Base-by-base conservation (phyloP, 2,888 invertebrate species). In the Lycia hirtaria region DNA sequence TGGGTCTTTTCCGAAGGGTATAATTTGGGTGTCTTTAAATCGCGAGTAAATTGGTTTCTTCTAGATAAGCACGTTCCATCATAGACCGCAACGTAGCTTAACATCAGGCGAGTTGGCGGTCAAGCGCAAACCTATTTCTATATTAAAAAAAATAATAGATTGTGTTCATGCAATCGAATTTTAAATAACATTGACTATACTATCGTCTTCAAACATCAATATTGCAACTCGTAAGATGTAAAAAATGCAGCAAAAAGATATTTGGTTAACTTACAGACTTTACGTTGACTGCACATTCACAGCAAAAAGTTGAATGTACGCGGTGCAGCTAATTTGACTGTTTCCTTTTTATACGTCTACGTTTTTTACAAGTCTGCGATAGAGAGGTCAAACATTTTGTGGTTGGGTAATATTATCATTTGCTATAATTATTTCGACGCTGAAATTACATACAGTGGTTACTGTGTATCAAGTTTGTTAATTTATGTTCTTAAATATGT, bases 351-450 rank as follows among this genome's bases (percentile, higher is more conserved):
- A 67, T 49, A 47, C 56, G 68, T 70, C 68, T 68, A 37, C 30
- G 52, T 38, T 66, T 69, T 69, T 70, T 69, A 63, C 17, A 4
- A 10, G 69, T 68, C 69, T 69, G 65, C 62, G 61, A 44, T 53
- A 49, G 48, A 62, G 56, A 53, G 44, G 49, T 50, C 43, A 58
- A 26, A 26, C 35, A 64, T 61, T 58, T 60, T 63, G 60, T 9
- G 51, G 37, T 49, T 38, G 48, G 60, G 55, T 59, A 41, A 41
- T 40, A 38, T 56, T 50, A 12, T 35, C 14, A 49, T 52, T 60
- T 55, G 33, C 15, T 30, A 7, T 41, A 26, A 24, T 41, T 14
- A 26, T 41, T 26, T 15, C 9, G 10, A 15, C 15, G 4, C 2
- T 10, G 3, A 24, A 3, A 41, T 24, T 14, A 15, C 10, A 1